Evolutionary conservation across 1,140 invertebrate species (phyloP).

Genomic region (Macrobrachium rosenbergii): DNA sequence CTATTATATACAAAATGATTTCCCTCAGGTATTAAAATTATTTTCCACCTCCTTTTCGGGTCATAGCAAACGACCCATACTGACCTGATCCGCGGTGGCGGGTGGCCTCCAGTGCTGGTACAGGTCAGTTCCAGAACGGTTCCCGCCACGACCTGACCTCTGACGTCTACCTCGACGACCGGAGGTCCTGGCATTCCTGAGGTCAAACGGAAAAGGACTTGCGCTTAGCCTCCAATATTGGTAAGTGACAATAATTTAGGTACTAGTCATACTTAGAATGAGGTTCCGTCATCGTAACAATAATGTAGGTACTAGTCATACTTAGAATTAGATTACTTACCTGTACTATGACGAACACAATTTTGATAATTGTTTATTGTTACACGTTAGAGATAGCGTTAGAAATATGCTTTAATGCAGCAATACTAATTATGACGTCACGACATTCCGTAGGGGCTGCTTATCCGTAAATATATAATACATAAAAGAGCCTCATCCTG

Average conservation of each 20-base stretch:
- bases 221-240: no score
- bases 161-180: constrained; percentile 20
- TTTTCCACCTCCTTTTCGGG: background rate
- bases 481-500: background rate
- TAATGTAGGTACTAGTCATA: no score
- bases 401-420: background rate
- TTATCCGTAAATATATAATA: no score
- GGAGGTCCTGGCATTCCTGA: constrained; percentile 34
- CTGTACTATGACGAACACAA: no score
- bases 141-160: constrained; percentile 37
- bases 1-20: no score
- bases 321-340: no score
- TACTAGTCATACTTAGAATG: no score
- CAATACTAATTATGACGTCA: background rate
- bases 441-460: no score
- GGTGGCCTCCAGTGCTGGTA: constrained; percentile 40
- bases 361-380: no score
- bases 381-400: background rate
- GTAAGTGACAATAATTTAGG: no score
- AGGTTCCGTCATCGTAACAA: no score
- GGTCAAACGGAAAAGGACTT: background rate
- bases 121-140: constrained; percentile 31
- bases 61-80: background rate
- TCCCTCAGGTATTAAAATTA: background rate
- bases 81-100: constrained; percentile 44